Evolutionary conservation across 2,113 vertebrate genomes (phyloP).

Genomic region (Pao palembangensis): DNA sequence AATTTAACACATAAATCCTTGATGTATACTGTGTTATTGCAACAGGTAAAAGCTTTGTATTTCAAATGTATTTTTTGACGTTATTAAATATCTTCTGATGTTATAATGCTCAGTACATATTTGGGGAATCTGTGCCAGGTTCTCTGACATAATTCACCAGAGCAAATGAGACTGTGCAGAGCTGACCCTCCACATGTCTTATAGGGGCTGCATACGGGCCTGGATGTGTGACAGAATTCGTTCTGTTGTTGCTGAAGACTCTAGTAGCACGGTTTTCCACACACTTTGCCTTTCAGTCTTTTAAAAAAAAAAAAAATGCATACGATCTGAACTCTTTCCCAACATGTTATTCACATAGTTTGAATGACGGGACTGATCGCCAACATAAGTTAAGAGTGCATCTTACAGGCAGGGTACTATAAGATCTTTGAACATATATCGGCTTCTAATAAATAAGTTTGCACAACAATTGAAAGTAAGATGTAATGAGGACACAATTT

Average conservation of each 20-base stretch:
- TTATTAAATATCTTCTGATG: background rate
- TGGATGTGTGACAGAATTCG: slow-evolving; percentile 23
- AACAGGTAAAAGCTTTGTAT: background rate
- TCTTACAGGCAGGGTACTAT: background rate
- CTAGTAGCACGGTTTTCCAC: slow-evolving; percentile 25
- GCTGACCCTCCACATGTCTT: slow-evolving; percentile 19
- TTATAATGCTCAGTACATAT: background rate
- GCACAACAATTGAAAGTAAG: background rate
- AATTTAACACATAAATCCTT: background rate
- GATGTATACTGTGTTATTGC: background rate
- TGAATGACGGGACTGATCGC: background rate
- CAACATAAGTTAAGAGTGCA: background rate
- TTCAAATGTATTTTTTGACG: too few relatives aligned
- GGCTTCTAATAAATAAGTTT: background rate
- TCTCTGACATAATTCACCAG: slow-evolving; percentile 4
- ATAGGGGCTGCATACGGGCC: slow-evolving; percentile 22
- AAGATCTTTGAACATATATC: slow-evolving; percentile 1
- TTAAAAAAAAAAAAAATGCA: background rate
- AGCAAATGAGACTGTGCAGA: slow-evolving; percentile 16
- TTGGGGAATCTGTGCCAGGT: background rate
- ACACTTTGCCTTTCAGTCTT: slow-evolving; percentile 19
- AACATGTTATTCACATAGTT: slow-evolving; percentile 7
- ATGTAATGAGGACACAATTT: too few relatives aligned
- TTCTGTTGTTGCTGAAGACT: slow-evolving; percentile 21
- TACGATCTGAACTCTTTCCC: background rate